Evolutionary conservation across 2,797 vertebrate genomes (phyloP), one percentile per base, ranked within the genome.

Genomic region (Apogon talboti): DNA sequence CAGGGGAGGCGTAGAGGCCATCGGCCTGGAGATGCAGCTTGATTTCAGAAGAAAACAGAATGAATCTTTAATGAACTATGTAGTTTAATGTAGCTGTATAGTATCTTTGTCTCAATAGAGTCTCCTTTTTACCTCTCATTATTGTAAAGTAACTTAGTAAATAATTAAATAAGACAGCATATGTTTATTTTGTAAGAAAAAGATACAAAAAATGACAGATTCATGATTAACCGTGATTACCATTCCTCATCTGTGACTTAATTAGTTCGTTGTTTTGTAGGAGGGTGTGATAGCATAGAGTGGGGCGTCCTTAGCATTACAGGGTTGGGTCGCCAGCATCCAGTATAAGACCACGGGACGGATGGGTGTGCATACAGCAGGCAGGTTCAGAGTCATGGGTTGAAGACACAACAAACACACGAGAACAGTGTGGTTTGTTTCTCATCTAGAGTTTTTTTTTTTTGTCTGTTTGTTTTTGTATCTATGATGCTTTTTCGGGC

Each of bases 151-250:
- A 90, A 87, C 82, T 73, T 88, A 89, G 85, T 87, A 90, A 89
- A 89, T 91, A 81, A 82, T 86, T 77, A 75, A 81, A 86, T n/a
- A 82, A 84, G 62, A 83, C 45, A 70, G 55, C 67, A 78, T 58
- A 77, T 83, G 81, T 91, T 90, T 91, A 91, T 91, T 93, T 92
- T 91, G 86, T 92, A 91, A 82, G 90, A 87, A 88, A 73, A 62
- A 61, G 33, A 24, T 49, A 18, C 53, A 78, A 57, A 8, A 82
- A 79, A 75, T 69, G 71, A 70, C 66, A 78, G 67, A 85, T 73
- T 85, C 75, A 66, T 59, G 13, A 82, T 84, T 90, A 90, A 86
- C 82, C 50, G 38, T 82, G 80, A 87, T 90, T 81, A 87, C 82
- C 77, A 78, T 92, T 90, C 83, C 81, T 89, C 79, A 63, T 76